Conservation (phyloP, 2,797 vertebrate species). For the Aplochiton taeniatus region DNA sequence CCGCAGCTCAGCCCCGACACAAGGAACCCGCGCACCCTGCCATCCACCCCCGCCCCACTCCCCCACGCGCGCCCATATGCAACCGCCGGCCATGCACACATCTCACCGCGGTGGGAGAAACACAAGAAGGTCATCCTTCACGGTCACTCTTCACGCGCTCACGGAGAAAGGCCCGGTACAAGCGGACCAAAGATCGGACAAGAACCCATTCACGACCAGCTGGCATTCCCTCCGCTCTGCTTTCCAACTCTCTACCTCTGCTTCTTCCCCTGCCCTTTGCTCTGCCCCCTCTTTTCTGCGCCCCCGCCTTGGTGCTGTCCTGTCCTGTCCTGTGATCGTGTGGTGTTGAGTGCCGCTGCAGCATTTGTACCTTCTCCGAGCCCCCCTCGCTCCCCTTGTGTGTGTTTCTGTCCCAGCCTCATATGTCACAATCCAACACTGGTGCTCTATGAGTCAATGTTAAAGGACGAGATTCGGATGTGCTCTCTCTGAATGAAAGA, state of each 20-base stretch:
- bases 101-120: conserved; percentile 29
- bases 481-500: conserved; percentile 36
- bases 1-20: conserved; percentile 20
- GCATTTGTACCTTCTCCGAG: conserved; percentile 29
- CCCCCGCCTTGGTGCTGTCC: conserved; percentile 57
- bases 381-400: conserved; percentile 17
- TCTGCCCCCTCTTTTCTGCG: conserved; percentile 14
- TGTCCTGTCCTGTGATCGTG: conserved; percentile 60
- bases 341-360: conserved; percentile 53
- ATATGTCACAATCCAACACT: conserved; percentile 26
- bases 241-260: conserved; percentile 63
- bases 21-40: conserved; percentile 13
- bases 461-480: conserved; percentile 24
- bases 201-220: conserved; percentile 45
- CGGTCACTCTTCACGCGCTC: not conserved
- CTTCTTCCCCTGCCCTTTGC: conserved; percentile 28
- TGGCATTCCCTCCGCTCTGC: conserved; percentile 47
- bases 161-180: conserved; percentile 36
- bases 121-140: conserved; percentile 26
- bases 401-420: conserved; percentile 26
- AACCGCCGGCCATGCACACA: conserved; percentile 18
- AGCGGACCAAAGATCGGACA: conserved; percentile 67
- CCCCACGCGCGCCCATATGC: conserved; percentile 20
- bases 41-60: conserved; percentile 22
- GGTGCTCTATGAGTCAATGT: conserved; percentile 29